Percentiles rank a stretch among this genome's conserved stretches.
These are phyloP conservation scores for Melinopterus prodromus DNA, from an alignment of 2,888 invertebrate species.

Conservation along the genomic window DNA sequence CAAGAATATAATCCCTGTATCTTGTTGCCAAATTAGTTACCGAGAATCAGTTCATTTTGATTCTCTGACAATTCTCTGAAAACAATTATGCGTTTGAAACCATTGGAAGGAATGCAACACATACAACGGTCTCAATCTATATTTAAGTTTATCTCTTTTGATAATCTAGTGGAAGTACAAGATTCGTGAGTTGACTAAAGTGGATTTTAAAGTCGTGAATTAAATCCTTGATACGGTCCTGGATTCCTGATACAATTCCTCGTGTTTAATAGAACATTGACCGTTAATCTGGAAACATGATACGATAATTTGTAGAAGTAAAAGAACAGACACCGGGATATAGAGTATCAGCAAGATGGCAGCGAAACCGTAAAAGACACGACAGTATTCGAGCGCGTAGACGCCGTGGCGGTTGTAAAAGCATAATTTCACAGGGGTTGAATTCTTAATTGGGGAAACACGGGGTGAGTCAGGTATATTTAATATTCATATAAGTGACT, in stretches of 20 bases:
- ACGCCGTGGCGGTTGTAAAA: not conserved
- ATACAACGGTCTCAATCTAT: too few relatives aligned
- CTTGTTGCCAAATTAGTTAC: too few relatives aligned
- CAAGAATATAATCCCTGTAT: too few relatives aligned
- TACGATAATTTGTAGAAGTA: not conserved
- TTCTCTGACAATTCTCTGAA: too few relatives aligned
- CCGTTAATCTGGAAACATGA: not conserved
- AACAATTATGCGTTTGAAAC: too few relatives aligned
- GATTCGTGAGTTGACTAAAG: not conserved
- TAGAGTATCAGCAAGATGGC: not conserved
- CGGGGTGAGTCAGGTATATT: not conserved
- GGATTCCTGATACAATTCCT: not conserved
- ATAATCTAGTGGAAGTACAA: not conserved
- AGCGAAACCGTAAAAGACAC: not conserved
- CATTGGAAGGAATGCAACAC: too few relatives aligned
- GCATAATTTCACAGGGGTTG: not conserved
- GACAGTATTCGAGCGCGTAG: not conserved
- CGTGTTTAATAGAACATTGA: not conserved
- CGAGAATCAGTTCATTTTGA: too few relatives aligned
- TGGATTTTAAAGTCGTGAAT: not conserved
- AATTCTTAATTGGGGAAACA: not conserved
- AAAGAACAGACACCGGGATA: not conserved
- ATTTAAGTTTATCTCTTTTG: too few relatives aligned
- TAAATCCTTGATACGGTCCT: not conserved
- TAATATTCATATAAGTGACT: not conserved